Evolutionary conservation across 2,888 invertebrate species (phyloP).

Genomic region (Hemithea aestivaria): DNA sequence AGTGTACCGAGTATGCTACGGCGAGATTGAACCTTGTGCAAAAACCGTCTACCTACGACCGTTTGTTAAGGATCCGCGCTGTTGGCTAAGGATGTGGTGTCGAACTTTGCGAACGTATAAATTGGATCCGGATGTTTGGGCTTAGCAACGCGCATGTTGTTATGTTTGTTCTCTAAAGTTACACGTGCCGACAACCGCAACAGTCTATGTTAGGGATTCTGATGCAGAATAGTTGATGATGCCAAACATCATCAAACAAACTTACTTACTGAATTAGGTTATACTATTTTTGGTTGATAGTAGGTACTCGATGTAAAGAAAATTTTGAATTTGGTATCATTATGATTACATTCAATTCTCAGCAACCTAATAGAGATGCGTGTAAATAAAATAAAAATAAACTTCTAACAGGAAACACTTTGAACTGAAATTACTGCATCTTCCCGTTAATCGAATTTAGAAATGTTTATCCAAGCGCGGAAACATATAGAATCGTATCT

Average conservation of each 20-base stretch:
- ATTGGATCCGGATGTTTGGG: constrained; percentile 27
- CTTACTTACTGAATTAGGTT: too few relatives aligned
- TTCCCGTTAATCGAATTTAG: constrained; percentile 11
- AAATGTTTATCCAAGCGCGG: constrained; percentile 5
- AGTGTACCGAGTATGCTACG: constrained; percentile 42
- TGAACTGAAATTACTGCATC: constrained; percentile 9
- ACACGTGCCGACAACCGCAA: constrained; percentile 20
- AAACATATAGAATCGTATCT: constrained; percentile 6
- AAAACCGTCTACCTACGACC: constrained; percentile 20
- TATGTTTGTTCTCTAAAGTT: constrained; percentile 29
- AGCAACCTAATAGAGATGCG: too few relatives aligned
- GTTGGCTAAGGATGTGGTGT: constrained; percentile 27
- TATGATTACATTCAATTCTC: too few relatives aligned
- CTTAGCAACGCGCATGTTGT: constrained; percentile 27
- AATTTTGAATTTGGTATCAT: too few relatives aligned
- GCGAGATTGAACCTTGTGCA: constrained; percentile 22
- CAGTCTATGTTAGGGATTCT: constrained; percentile 17
- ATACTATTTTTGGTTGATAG: too few relatives aligned
- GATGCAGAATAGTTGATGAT: constrained; percentile 16
- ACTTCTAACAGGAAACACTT: constrained; percentile 3
- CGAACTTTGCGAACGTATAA: constrained; percentile 28
- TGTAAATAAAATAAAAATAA: too few relatives aligned
- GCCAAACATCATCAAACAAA: constrained; percentile 15
- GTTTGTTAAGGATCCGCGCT: constrained; percentile 22
- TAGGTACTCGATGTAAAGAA: too few relatives aligned